phyloP scores from a whole-genome alignment of 2,113 vertebrate species.

The Limnothrissa miodon region DNA sequence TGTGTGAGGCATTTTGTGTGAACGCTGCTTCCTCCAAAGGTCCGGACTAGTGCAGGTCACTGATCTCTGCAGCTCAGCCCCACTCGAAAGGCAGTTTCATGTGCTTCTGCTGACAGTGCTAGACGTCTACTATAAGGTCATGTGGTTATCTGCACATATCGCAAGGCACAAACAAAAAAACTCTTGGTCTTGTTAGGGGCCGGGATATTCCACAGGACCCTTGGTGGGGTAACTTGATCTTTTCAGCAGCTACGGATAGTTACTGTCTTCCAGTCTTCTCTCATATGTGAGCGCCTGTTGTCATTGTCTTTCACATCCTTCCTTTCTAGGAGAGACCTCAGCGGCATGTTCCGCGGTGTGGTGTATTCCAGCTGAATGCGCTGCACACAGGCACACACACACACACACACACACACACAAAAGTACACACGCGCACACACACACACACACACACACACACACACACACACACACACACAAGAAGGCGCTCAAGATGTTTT shows the following conservation, averaged over 20 bases:
- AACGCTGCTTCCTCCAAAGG: neutral
- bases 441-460: neutral
- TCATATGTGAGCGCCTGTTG: neutral
- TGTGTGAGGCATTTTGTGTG: neutral
- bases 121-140: neutral
- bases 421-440: neutral
- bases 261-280: neutral
- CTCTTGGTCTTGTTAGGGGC: neutral
- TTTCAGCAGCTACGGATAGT: neutral
- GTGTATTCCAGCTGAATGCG: neutral
- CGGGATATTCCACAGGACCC: neutral
- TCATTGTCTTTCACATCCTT: neutral
- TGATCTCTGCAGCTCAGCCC: neutral
- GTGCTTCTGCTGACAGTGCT: neutral
- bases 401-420: neutral
- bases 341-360: neutral
- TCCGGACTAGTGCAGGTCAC: neutral
- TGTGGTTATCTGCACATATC: neutral
- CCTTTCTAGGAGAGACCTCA: neutral
- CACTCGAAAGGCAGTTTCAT: neutral
- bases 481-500: neutral
- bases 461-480: neutral
- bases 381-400: neutral
- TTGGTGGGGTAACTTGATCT: conserved; percentile 1
- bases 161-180: neutral